phyloP scores from a whole-genome alignment of 23 tunicate genomes.

The Halocynthia aurantium region DNA sequence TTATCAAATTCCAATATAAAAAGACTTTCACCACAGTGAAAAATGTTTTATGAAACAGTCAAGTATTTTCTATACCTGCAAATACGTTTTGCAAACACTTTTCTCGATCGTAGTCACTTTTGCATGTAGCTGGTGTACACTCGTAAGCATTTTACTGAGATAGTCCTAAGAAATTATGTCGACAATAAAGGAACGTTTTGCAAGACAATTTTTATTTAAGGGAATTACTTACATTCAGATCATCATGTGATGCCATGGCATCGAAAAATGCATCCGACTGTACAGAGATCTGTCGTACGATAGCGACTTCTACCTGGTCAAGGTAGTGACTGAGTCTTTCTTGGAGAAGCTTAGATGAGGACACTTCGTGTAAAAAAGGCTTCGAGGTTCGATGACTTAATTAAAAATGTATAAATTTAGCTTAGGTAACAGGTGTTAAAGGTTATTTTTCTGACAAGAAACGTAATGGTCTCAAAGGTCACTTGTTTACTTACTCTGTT shows the following conservation, averaged over 20 bases:
- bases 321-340: conserved; percentile 77
- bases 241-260: conserved; percentile 86
- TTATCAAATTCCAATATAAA: not conserved
- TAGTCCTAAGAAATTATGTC: too few species aligned
- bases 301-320: conserved; percentile 86
- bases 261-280: conserved; percentile 87
- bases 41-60: too few species aligned
- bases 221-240: conserved; percentile 38
- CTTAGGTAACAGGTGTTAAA: not conserved
- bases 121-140: not conserved
- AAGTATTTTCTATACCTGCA: too few species aligned
- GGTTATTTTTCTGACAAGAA: not conserved
- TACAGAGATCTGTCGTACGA: conserved; percentile 75
- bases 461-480: not conserved
- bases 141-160: not conserved
- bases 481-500: not conserved
- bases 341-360: conserved; percentile 62
- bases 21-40: too few species aligned
- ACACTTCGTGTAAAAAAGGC: not conserved
- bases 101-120: conserved; percentile 1
- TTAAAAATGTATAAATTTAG: too few species aligned
- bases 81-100: conserved; percentile 2
- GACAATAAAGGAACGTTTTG: too few species aligned
- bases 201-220: too few species aligned
- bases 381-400: too few species aligned